Evolutionary conservation across 2,888 invertebrate genomes (phyloP), one percentile per base, ranked within the genome.

Genomic region (Xanthorhoe designata): DNA sequence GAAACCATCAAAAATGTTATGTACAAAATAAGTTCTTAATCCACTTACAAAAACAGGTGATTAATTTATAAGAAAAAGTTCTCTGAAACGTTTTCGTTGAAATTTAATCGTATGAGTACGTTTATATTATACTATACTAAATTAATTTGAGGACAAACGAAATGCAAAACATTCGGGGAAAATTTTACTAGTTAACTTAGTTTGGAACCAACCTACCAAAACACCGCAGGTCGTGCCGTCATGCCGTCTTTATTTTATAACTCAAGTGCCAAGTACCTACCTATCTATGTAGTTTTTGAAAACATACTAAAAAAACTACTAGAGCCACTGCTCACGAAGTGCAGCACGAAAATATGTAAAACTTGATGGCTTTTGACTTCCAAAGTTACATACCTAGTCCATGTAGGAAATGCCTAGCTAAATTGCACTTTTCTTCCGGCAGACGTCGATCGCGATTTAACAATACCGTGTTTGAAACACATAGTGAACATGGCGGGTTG

Each of bases 401-500:
- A 69, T 77, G 72, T 71, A 80, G 81, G 78, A 83, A 85, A 82
- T 81, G 73, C 78, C 79, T 75, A n/a, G n/a, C n/a, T n/a, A 83
- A 82, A 83, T 79, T 84, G 83, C 82, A 81, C 72, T 81, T 80
- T 83, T 84, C 76, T 84, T 84, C 80, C 84, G 81, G 56, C 64
- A 62, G 62, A 72, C 78, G 75, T 79, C 80, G 80, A 78, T 79
- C 77, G 78, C 78, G 78, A 82, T 83, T 79, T 78, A 32, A 54
- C 52, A 65, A 50, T 55, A 53, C 64, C 64, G 71, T 74, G 75
- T 78, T 76, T 74, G 75, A 80, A 78, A 77, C 76, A 76, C 76
- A 77, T 75, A 71, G 69, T 72, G 70, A 75, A 76, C 75, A 77
- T 79, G 78, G 78, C 75, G 69, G 73, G 70, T 55, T 53, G 59